These are phyloP conservation scores for Eubucco bourcierii DNA, from an alignment of 2,113 vertebrate genomes.

Conservation along the genomic window DNA sequence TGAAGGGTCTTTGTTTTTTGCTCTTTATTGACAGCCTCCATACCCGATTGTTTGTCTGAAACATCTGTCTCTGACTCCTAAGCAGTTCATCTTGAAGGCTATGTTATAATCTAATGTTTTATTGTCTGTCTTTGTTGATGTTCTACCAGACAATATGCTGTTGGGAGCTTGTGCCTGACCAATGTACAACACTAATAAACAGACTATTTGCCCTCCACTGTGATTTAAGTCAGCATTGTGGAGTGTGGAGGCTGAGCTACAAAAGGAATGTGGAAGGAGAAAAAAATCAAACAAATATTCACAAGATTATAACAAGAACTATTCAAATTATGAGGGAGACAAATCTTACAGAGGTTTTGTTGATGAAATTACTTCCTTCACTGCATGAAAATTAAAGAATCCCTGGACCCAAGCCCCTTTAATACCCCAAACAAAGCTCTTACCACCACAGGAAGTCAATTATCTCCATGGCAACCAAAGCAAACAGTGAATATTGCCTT, in stretches of 20 bases:
- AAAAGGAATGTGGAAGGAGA: slow-evolving; percentile 7
- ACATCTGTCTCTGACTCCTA: slow-evolving; percentile 10
- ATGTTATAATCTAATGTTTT: slow-evolving; percentile 53
- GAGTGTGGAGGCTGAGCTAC: slow-evolving; percentile 25
- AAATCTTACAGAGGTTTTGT: slow-evolving; percentile 48
- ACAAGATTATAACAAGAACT: slow-evolving; percentile 42
- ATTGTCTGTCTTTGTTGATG: slow-evolving; percentile 40
- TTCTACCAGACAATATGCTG: slow-evolving; percentile 48
- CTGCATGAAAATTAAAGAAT: slow-evolving; percentile 73
- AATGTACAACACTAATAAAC: slow-evolving; percentile 57
- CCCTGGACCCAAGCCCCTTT: slow-evolving; percentile 54
- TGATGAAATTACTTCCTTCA: slow-evolving; percentile 66
- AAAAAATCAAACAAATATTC: slow-evolving; percentile 16
- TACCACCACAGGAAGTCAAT: slow-evolving; percentile 71
- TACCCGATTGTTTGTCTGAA: slow-evolving; percentile 35
- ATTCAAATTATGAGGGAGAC: slow-evolving; percentile 44
- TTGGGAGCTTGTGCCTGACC: slow-evolving; percentile 35
- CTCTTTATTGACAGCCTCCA: not conserved
- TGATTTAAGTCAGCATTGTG: slow-evolving; percentile 37
- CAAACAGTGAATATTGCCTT: slow-evolving; percentile 75
- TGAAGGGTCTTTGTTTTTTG: not conserved
- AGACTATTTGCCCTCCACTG: slow-evolving; percentile 23
- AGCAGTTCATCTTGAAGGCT: slow-evolving; percentile 6
- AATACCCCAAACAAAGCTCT: slow-evolving; percentile 67
- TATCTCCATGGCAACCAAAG: slow-evolving; percentile 77